Evolutionary conservation across 1,140 invertebrate species (phyloP).

Genomic region (Onthophagus taurus): DNA sequence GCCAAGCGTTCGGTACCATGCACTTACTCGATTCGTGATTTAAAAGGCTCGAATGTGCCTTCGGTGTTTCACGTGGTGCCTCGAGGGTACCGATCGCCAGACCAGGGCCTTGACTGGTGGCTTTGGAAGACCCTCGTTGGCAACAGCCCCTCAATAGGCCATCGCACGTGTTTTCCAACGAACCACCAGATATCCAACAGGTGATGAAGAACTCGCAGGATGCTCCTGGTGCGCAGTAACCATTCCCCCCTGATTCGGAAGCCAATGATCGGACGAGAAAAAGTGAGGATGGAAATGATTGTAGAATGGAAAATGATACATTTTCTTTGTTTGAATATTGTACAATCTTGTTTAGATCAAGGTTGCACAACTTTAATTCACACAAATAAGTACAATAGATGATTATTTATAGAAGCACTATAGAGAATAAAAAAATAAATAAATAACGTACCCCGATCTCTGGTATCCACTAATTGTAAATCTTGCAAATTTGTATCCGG

Average conservation of each 20-base stretch:
- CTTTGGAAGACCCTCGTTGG: constrained; percentile 61
- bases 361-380: too few species aligned
- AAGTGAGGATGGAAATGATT: too few species aligned
- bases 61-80: constrained; percentile 41
- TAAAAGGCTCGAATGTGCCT: constrained; percentile 41
- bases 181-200: constrained; percentile 83
- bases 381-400: too few species aligned
- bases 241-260: constrained; percentile 33
- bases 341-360: too few species aligned
- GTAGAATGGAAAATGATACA: too few species aligned
- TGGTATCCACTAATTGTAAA: constrained; percentile 30
- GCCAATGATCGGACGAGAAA: background rate
- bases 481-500: constrained; percentile 34
- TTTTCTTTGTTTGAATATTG: too few species aligned
- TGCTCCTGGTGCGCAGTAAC: constrained; percentile 54
- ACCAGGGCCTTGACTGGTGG: constrained; percentile 55
- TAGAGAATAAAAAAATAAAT: background rate
- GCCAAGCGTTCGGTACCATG: constrained; percentile 22
- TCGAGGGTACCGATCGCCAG: constrained; percentile 47
- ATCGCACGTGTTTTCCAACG: constrained; percentile 74
- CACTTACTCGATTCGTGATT: constrained; percentile 32
- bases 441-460: constrained; percentile 31
- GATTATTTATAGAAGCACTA: too few species aligned
- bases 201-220: constrained; percentile 87
- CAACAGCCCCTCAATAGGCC: constrained; percentile 83